Conservation (phyloP, 2,888 invertebrate species). For the Sylvicola cinctus region DNA sequence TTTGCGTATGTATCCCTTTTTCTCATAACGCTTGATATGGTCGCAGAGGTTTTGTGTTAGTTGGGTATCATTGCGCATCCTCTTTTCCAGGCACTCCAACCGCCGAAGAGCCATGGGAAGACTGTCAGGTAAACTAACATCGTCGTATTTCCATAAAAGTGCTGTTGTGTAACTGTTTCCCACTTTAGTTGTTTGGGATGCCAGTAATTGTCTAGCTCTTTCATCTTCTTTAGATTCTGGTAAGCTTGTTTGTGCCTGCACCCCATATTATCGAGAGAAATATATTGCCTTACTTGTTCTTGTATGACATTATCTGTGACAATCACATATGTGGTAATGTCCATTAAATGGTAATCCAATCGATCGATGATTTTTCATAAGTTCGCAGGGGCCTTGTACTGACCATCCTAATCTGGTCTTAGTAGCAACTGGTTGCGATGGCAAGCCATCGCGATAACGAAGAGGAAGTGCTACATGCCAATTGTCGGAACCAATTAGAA, state of each 20-base stretch:
- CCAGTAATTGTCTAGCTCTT: conserved; percentile 5
- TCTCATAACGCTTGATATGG: conserved; percentile 6
- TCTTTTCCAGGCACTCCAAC: conserved; percentile 5
- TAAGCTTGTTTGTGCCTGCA: conserved; percentile 2
- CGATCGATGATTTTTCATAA: too few relatives aligned
- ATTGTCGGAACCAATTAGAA: conserved; percentile 6
- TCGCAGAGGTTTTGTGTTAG: conserved; percentile 4
- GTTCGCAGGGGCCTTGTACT: background rate
- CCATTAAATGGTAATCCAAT: too few relatives aligned
- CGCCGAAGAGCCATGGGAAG: conserved; percentile 5
- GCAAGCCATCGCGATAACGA: too few relatives aligned
- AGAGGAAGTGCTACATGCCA: too few relatives aligned
- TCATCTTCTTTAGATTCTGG: conserved; percentile 5
- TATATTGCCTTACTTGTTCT: too few relatives aligned
- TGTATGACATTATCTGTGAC: too few relatives aligned
- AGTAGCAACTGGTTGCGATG: conserved; percentile 3
- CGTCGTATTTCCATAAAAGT: conserved; percentile 10
- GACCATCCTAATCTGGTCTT: conserved; percentile 2
- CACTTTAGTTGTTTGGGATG: conserved; percentile 6
- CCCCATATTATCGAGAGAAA: too few relatives aligned
- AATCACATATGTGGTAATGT: too few relatives aligned
- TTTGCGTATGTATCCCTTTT: conserved; percentile 7
- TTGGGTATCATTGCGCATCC: conserved; percentile 5
- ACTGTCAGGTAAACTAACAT: conserved; percentile 8
- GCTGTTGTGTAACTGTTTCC: conserved; percentile 8